Percentiles rank a stretch among this genome's conserved stretches.
Evolutionary conservation across 1,140 invertebrate species (phyloP).

Genomic region (Monomorium pharaonis): DNA sequence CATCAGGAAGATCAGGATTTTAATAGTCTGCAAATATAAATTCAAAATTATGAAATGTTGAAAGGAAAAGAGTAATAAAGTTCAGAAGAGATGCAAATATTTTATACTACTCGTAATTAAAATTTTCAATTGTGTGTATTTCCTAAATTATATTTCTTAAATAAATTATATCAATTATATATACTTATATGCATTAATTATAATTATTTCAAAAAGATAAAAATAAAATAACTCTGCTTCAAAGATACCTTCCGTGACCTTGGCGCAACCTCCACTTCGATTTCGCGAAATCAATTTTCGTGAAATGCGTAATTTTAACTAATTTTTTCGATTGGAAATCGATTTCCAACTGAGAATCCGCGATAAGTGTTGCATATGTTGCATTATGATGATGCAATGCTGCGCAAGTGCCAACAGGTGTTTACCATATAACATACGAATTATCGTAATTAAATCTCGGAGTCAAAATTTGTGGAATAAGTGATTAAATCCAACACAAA

Average conservation of each 20-base stretch:
- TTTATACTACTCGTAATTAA: neutral
- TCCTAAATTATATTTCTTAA: slow-evolving; percentile 10
- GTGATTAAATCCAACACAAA: neutral
- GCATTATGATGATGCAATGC: slow-evolving; percentile 5
- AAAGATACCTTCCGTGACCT: slow-evolving; percentile 38
- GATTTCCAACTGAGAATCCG: neutral
- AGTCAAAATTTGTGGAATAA: neutral
- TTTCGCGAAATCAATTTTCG: neutral
- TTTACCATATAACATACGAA: neutral
- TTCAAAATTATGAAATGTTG: neutral
- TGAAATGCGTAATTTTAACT: neutral
- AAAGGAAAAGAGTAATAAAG: neutral
- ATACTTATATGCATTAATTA: neutral
- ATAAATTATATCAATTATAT: neutral
- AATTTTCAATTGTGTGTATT: neutral
- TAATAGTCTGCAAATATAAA: neutral
- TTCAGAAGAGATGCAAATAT: neutral
- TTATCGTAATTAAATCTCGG: neutral
- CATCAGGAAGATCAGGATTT: neutral
- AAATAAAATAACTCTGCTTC: neutral
- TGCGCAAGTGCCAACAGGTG: neutral
- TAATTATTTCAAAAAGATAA: neutral
- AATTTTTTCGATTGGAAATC: neutral
- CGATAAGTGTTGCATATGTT: neutral
- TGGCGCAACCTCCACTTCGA: slow-evolving; percentile 41